phyloP scores from a whole-genome alignment of 2,888 invertebrate species.

The Pristionchus japonicus region DNA sequence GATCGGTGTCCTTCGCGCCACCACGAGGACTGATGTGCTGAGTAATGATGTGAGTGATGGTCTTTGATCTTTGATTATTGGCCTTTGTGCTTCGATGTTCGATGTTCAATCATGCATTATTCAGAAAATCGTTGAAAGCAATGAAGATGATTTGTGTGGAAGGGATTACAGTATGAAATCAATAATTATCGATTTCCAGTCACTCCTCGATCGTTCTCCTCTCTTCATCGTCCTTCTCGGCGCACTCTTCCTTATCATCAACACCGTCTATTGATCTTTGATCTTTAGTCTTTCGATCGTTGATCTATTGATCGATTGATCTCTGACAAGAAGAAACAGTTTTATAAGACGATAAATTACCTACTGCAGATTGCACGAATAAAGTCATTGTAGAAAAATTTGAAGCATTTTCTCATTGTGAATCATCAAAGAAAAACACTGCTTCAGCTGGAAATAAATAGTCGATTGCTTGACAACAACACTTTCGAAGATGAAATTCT shows the following conservation, averaged over 20 bases:
- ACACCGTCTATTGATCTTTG: conserved; percentile 23
- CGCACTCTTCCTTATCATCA: conserved; percentile 12
- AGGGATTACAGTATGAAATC: too few relatives aligned
- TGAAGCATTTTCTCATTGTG: neutral
- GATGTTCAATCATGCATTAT: neutral
- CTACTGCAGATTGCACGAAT: neutral
- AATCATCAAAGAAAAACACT: neutral
- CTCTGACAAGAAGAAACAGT: neutral
- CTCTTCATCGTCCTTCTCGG: conserved; percentile 23
- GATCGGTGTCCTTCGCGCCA: neutral
- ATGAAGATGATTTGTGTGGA: too few relatives aligned
- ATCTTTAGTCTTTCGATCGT: conserved; percentile 2
- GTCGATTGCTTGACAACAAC: neutral
- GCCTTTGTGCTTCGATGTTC: neutral
- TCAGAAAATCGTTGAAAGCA: too few relatives aligned
- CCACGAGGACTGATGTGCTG: conserved; percentile 17
- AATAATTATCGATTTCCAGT: too few relatives aligned
- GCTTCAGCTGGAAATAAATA: neutral
- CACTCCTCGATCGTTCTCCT: conserved; percentile 21
- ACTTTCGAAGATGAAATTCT: neutral
- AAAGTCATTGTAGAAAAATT: conserved; percentile 16
- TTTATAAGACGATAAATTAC: conserved; percentile 17
- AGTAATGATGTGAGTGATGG: neutral
- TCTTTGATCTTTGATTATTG: neutral
- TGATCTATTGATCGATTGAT: neutral